Conservation (phyloP, 1,140 invertebrate genomes). For the Drosophila carrolli region DNA sequence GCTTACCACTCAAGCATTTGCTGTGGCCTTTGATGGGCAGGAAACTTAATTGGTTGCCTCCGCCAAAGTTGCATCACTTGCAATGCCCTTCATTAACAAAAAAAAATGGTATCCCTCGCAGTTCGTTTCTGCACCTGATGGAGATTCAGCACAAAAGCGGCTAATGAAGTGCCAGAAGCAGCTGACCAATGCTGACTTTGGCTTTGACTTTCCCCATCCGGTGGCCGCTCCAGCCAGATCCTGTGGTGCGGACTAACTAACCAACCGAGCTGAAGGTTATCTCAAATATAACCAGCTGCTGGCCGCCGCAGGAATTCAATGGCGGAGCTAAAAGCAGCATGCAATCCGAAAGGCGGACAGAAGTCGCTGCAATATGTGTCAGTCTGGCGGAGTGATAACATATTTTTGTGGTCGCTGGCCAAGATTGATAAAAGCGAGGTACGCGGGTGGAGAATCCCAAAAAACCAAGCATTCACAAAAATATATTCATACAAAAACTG, state of each 20-base stretch:
- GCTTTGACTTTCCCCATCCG: conserved; percentile 38
- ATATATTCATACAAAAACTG: conserved; percentile 30
- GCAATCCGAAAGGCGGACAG: conserved; percentile 16
- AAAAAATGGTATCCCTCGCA: conserved; percentile 12
- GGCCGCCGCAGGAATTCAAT: conserved; percentile 9
- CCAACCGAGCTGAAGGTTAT: conserved; percentile 25
- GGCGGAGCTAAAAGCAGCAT: not conserved
- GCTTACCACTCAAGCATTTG: conserved; percentile 27
- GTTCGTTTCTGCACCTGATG: conserved; percentile 1
- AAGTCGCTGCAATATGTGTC: conserved; percentile 64
- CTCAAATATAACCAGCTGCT: conserved; percentile 16
- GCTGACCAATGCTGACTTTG: conserved; percentile 49
- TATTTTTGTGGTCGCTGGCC: conserved; percentile 55
- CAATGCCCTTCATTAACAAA: conserved; percentile 55
- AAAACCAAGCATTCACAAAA: conserved; percentile 61
- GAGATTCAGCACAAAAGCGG: conserved; percentile 32
- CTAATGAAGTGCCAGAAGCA: conserved; percentile 61
- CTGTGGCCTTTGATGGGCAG: conserved; percentile 40
- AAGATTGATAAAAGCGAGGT: conserved; percentile 8
- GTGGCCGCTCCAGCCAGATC: not conserved
- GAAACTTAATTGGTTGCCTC: conserved; percentile 62
- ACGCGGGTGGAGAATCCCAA: not conserved
- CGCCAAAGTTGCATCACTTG: conserved; percentile 29
- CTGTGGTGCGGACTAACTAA: conserved; percentile 10
- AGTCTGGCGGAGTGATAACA: conserved; percentile 50